Evolutionary conservation across 2,888 invertebrate species (phyloP).

Genomic region (Tanytarsus gracilentus): DNA sequence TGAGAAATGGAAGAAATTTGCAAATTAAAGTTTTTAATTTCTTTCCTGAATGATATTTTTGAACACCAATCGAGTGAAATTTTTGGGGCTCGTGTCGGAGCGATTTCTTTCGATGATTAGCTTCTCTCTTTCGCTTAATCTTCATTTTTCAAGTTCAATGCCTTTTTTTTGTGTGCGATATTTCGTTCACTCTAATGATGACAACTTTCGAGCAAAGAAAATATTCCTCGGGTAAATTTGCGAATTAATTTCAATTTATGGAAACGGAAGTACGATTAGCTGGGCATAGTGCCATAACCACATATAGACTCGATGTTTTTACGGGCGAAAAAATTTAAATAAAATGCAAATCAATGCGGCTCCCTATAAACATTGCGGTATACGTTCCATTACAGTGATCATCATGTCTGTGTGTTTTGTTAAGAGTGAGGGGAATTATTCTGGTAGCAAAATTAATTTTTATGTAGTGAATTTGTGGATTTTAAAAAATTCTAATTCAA

Average conservation of each 20-base stretch:
- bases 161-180: neutral
- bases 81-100: neutral
- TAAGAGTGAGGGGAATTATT: too few relatives aligned
- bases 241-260: slow-evolving; percentile 3
- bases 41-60: neutral
- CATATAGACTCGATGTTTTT: too few relatives aligned
- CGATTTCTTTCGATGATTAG: neutral
- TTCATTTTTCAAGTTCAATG: slow-evolving; percentile 7
- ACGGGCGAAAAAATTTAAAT: too few relatives aligned
- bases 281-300: neutral
- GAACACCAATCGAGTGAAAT: neutral
- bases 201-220: neutral
- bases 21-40: neutral
- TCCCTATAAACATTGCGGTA: too few relatives aligned
- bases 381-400: too few relatives aligned
- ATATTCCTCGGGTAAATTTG: neutral
- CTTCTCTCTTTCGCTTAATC: neutral
- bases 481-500: too few relatives aligned
- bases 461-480: too few relatives aligned
- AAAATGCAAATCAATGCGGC: too few relatives aligned
- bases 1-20: neutral
- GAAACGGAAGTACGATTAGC: slow-evolving; percentile 1
- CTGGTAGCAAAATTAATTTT: too few relatives aligned
- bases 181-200: neutral
- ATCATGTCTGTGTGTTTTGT: too few relatives aligned